Conservation (phyloP, 2,888 invertebrate species). For the Apamea epomidion region DNA sequence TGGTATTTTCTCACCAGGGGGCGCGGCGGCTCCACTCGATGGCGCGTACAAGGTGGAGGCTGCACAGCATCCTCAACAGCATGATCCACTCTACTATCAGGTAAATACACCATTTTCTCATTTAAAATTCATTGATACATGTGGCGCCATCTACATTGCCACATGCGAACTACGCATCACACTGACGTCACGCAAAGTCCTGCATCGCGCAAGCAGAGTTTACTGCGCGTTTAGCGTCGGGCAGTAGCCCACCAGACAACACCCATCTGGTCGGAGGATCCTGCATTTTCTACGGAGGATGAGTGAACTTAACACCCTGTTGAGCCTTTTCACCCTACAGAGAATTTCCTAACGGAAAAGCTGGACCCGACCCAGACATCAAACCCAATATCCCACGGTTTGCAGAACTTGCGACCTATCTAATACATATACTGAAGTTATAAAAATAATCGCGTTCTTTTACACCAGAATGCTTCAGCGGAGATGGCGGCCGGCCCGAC, state of each 20-base stretch:
- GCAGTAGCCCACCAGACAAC: no score
- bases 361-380: no score
- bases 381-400: no score
- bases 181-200: not conserved
- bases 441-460: not conserved
- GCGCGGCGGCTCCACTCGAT: constrained; percentile 83
- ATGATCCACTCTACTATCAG: constrained; percentile 95
- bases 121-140: not conserved
- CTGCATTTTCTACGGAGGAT: no score
- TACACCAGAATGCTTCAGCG: constrained; percentile 77
- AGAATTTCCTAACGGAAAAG: no score
- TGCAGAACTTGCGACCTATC: no score
- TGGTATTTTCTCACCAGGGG: constrained; percentile 62
- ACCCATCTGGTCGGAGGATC: no score
- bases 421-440: no score
- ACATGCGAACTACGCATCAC: not conserved
- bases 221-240: no score
- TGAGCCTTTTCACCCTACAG: no score
- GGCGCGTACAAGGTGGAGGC: constrained; percentile 87
- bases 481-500: constrained; percentile 89
- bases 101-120: constrained; percentile 81
- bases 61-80: constrained; percentile 91
- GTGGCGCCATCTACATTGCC: not conserved
- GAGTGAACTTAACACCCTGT: no score
- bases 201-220: not conserved